Evolutionary conservation across 2,888 invertebrate genomes (phyloP).

Genomic region (Mechanitis mazaeus): DNA sequence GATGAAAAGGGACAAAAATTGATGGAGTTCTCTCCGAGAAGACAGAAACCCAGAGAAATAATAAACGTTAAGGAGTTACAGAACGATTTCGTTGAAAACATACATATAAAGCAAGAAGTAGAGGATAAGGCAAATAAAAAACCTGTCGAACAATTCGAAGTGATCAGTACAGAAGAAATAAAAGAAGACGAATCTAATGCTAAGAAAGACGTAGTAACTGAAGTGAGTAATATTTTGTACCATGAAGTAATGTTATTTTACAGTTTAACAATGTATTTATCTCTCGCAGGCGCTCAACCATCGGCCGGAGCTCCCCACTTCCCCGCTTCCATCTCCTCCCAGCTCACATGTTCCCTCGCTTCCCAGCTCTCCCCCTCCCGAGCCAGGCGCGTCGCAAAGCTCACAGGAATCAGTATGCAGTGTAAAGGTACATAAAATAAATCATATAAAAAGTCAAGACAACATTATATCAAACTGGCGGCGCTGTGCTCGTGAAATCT

Average conservation of each 20-base stretch:
- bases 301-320: no score
- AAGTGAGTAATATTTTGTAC: no score
- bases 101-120: constrained; percentile 57
- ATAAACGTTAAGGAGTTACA: constrained; percentile 69
- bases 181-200: constrained; percentile 5
- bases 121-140: constrained; percentile 27
- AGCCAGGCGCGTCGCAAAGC: constrained; percentile 47
- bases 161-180: background rate
- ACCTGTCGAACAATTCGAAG: background rate
- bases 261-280: no score
- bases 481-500: no score
- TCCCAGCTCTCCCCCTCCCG: constrained; percentile 32
- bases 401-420: constrained; percentile 55
- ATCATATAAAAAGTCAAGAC: no score
- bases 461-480: no score
- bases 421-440: constrained; percentile 30
- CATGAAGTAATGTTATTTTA: no score
- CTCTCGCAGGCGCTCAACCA: no score
- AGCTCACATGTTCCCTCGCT: background rate
- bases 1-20: constrained; percentile 50
- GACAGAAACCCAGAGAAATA: constrained; percentile 53
- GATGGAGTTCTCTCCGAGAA: constrained; percentile 52
- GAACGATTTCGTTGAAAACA: constrained; percentile 63
- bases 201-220: no score
- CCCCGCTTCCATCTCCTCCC: no score